Percentiles rank a stretch among this genome's conserved stretches.
Conservation (phyloP, 1,140 invertebrate species). For the Habropoda laboriosa region DNA sequence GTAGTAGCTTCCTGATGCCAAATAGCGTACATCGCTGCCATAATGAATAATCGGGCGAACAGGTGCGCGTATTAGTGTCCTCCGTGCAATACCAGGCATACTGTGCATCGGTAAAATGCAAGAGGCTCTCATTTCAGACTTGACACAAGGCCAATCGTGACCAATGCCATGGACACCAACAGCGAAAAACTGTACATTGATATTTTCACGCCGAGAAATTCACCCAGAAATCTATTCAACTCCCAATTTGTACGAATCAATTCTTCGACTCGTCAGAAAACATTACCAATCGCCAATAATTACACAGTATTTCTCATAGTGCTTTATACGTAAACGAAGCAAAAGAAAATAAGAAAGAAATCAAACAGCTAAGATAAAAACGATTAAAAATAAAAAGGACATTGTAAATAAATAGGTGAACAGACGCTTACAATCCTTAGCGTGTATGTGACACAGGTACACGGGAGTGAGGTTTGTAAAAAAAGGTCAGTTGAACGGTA, state of each 20-base stretch:
- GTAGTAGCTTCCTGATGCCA: background rate
- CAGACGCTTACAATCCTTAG: too few relatives aligned
- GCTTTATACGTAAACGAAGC: too few relatives aligned
- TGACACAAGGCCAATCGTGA: constrained; percentile 58
- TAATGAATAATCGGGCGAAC: constrained; percentile 23
- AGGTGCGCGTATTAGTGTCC: constrained; percentile 20
- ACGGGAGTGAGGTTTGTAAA: background rate
- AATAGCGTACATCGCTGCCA: constrained; percentile 5
- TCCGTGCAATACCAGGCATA: constrained; percentile 15
- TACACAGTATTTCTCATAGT: background rate
- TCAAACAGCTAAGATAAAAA: too few relatives aligned
- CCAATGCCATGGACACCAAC: constrained; percentile 66
- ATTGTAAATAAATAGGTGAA: too few relatives aligned
- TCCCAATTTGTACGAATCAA: too few relatives aligned
- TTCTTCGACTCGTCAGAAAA: too few relatives aligned
- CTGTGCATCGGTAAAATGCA: constrained; percentile 26
- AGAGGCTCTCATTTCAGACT: constrained; percentile 43
- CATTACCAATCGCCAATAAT: too few relatives aligned
- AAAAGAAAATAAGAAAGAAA: too few relatives aligned
- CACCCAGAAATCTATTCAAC: background rate
- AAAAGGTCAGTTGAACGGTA: constrained; percentile 12
- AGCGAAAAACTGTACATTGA: constrained; percentile 47
- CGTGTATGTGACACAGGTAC: too few relatives aligned
- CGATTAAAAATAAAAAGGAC: too few relatives aligned
- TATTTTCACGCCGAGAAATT: constrained; percentile 31